Evolutionary conservation across 2,888 invertebrate genomes (phyloP).

Genomic region (Drosophila mimica): DNA sequence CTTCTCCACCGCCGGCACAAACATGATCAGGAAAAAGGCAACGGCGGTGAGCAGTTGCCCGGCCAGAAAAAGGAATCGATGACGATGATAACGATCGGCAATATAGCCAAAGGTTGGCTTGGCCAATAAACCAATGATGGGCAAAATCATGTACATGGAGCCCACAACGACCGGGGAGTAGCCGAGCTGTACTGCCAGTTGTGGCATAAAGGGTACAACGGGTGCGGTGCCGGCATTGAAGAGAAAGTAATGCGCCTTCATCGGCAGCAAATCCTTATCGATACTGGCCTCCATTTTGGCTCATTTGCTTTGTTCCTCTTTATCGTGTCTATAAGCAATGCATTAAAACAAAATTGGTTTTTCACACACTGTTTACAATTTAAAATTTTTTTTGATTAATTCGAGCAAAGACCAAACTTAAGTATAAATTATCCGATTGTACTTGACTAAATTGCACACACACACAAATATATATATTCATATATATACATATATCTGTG

Average conservation of each 20-base stretch:
- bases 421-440: constrained; percentile 28
- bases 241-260: constrained; percentile 95
- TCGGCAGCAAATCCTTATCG: constrained; percentile 91
- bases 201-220: constrained; percentile 90
- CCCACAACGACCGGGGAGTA: constrained; percentile 92
- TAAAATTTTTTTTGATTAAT: no score
- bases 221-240: constrained; percentile 95
- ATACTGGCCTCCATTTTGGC: constrained; percentile 84
- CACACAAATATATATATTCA: not conserved
- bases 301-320: not conserved
- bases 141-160: constrained; percentile 91
- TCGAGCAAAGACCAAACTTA: not conserved
- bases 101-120: constrained; percentile 93
- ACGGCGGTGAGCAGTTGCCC: constrained; percentile 90
- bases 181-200: constrained; percentile 91
- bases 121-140: constrained; percentile 91
- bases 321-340: constrained; percentile 6
- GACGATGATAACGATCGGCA: constrained; percentile 88
- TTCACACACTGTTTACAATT: no score
- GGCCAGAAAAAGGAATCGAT: constrained; percentile 89
- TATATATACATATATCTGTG: constrained; percentile 8
- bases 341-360: constrained; percentile 5
- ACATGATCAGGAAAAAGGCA: constrained; percentile 90
- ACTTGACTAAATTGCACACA: not conserved
- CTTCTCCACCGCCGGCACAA: constrained; percentile 88